Evolutionary conservation across 2,888 invertebrate species (phyloP).

Genomic region (Lepetodrilus schrolli): DNA sequence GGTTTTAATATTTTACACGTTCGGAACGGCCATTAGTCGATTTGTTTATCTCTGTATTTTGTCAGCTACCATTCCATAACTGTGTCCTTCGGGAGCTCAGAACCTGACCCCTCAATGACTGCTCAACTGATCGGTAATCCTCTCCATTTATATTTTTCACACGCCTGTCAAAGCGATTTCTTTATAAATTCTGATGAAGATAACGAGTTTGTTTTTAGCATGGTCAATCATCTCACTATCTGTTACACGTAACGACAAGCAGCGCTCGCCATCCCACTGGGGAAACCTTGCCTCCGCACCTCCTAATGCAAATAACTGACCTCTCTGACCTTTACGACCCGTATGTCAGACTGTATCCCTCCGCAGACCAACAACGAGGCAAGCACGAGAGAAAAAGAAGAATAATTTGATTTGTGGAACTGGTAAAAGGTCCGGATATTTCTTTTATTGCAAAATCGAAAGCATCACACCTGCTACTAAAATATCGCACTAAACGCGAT

Average conservation of each 20-base stretch:
- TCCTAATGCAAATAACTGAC: constrained; percentile 11
- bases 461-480: constrained; percentile 44
- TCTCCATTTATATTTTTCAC: constrained; percentile 25
- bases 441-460: constrained; percentile 44
- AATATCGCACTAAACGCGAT: constrained; percentile 45
- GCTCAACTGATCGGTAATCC: constrained; percentile 25
- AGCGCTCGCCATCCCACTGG: not conserved
- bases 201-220: constrained; percentile 26
- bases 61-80: not conserved
- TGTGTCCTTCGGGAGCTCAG: not conserved
- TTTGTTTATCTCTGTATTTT: constrained; percentile 7
- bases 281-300: constrained; percentile 27
- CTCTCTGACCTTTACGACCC: not conserved
- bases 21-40: constrained; percentile 10
- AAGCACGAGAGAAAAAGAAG: constrained; percentile 36
- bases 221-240: constrained; percentile 30
- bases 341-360: constrained; percentile 21
- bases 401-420: constrained; percentile 37
- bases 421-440: constrained; percentile 42
- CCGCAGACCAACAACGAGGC: constrained; percentile 17
- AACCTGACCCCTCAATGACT: not conserved
- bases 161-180: constrained; percentile 29
- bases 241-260: constrained; percentile 25
- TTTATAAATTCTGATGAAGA: constrained; percentile 29
- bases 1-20: constrained; percentile 20